Evolutionary conservation across 35 echinoderm and acorn worm species (phyloP), one percentile per base, ranked within the genome.

Genomic region (Chiridota heheva): DNA sequence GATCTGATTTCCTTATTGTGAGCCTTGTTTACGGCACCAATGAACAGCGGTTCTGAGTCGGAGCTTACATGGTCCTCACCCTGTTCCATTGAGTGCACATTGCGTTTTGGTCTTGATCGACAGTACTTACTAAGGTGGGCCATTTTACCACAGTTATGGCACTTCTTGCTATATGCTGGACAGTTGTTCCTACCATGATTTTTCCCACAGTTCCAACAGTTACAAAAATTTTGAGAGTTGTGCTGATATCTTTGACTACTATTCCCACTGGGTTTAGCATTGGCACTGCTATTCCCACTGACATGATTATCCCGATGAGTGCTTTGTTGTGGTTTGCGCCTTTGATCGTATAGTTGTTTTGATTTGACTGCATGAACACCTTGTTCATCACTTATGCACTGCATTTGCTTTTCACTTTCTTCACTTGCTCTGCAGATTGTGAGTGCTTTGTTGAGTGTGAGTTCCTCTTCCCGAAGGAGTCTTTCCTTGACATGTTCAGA

Each of bases 111-210:
- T 30, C 27, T 75, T 4, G 58, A 87, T 3, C 36, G 55, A 42
- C 12, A 51, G 6, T 58, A 68, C 34, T 55, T 78, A 27, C 18
- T 40, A 44, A 67, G 80, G 25, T 87, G 84, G 55, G 60, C 73
- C 49, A 31, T 38, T 40, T 87, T 66, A 13, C 73, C 72, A 69
- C 84, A 87, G 31, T 51, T 51, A 31, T 42, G 44, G 59, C 84
- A 87, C 17, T 73, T 17, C 43, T 87, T 59, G 7, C 60, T 33
- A 18, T 78, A 63, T 22, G 63, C 85, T 35, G 77, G 43, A 40
- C 75, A 87, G 10, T 67, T 32, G 29, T 59, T 18, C 38, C 5
- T 40, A 8, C 3, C 12, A 69, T 88, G 85, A 25, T 10, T 65
- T 25, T 81, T 38, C 28, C 59, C n/a, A n/a, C 85, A 88, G 32